phyloP scores from a whole-genome alignment of 1,140 invertebrate genomes.

The Drosophila pachea region DNA sequence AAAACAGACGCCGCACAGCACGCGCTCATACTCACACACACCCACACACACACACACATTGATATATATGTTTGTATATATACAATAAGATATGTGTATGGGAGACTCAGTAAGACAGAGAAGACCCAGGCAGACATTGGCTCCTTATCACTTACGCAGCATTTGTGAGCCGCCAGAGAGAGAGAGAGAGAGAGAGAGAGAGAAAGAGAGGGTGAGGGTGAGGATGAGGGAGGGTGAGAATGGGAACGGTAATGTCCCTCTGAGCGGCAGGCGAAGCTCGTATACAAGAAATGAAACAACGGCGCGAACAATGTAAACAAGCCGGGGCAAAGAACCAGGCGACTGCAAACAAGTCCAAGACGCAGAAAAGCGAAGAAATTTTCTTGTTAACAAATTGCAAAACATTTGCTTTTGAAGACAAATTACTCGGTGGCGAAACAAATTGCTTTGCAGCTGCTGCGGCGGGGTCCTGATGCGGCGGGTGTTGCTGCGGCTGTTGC shows the following conservation, averaged over 20 bases:
- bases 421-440: constrained; percentile 73
- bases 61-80: background rate
- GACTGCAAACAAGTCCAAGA: constrained; percentile 37
- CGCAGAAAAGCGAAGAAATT: constrained; percentile 65
- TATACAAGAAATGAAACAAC: constrained; percentile 37
- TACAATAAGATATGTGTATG: no score
- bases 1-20: constrained; percentile 12
- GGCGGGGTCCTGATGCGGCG: no score
- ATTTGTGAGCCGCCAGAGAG: constrained; percentile 31
- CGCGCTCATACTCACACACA: constrained; percentile 2
- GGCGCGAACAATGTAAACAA: constrained; percentile 51
- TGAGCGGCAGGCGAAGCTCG: constrained; percentile 6
- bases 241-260: constrained; percentile 3
- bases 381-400: constrained; percentile 77
- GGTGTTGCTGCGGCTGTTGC: constrained; percentile 11
- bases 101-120: constrained; percentile 17
- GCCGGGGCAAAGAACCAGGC: constrained; percentile 34
- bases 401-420: constrained; percentile 77
- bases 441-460: constrained; percentile 64
- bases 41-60: background rate
- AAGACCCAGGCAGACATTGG: constrained; percentile 33
- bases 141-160: constrained; percentile 56
- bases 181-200: background rate
- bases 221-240: background rate
- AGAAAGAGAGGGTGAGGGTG: background rate